Percentiles rank a stretch among this genome's conserved stretches.
These are phyloP conservation scores for Mustela lutreola DNA, from an alignment of 2,113 vertebrate species.

Conservation along the genomic window DNA sequence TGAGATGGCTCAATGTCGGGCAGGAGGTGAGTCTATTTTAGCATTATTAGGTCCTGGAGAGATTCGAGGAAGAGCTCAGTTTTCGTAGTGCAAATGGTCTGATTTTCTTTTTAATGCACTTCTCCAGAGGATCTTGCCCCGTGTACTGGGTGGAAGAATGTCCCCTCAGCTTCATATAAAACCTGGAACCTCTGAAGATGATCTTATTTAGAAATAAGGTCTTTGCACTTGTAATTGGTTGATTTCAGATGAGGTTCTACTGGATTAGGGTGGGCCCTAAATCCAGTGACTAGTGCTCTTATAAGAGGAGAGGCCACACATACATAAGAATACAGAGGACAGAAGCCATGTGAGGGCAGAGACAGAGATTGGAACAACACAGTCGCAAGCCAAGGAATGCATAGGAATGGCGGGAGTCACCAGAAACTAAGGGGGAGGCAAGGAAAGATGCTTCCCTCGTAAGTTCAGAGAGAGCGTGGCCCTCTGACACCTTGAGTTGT, in stretches of 20 bases:
- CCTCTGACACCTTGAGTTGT: neutral
- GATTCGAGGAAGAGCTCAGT: conserved; percentile 15
- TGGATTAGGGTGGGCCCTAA: neutral
- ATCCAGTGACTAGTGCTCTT: neutral
- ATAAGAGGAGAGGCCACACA: neutral
- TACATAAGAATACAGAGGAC: neutral
- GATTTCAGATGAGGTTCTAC: neutral
- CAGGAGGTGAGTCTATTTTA: neutral
- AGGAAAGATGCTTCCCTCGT: neutral
- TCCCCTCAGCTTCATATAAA: neutral
- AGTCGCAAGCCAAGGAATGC: neutral
- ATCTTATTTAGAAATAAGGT: neutral
- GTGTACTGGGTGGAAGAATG: neutral
- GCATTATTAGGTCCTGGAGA: neutral
- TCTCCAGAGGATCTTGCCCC: neutral
- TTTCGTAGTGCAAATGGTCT: neutral
- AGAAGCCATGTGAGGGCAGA: neutral
- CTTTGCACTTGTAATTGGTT: neutral
- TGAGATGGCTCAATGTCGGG: neutral
- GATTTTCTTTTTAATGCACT: neutral
- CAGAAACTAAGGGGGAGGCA: neutral
- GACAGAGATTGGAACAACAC: neutral
- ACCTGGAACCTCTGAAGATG: neutral
- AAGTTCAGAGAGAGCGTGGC: neutral
- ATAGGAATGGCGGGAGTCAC: neutral